phyloP scores from a whole-genome alignment of 2,888 invertebrate genomes.

The Oxycera nigricornis region DNA sequence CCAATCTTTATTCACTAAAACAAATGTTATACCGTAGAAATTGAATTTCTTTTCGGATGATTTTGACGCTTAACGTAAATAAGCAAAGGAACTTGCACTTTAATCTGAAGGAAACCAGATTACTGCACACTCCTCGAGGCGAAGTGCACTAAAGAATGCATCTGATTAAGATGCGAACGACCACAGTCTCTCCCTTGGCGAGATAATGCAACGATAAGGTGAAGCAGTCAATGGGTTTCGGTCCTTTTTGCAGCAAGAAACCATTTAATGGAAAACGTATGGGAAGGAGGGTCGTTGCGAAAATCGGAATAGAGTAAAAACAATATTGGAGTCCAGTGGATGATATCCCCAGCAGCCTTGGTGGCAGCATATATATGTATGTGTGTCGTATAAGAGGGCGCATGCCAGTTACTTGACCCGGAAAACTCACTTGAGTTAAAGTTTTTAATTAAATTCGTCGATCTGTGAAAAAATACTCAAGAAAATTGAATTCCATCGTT shows the following conservation, averaged over 20 bases:
- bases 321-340: constrained; percentile 40
- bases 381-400: constrained; percentile 12
- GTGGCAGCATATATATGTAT: neutral
- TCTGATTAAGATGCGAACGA: neutral
- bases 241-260: neutral
- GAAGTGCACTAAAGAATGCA: constrained; percentile 11
- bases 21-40: no score
- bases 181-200: neutral
- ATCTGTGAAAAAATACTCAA: constrained; percentile 47
- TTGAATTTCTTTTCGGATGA: no score
- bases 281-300: constrained; percentile 19
- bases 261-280: neutral
- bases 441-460: constrained; percentile 48
- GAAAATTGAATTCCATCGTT: constrained; percentile 44
- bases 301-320: neutral
- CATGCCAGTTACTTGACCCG: constrained; percentile 46
- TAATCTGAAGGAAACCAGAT: no score
- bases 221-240: neutral
- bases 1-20: no score
- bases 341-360: constrained; percentile 37
- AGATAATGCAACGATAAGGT: neutral
- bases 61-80: no score
- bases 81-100: no score
- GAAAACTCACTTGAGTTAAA: constrained; percentile 47
- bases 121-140: no score